phyloP scores from a whole-genome alignment of 2,888 invertebrate species.

The Cephus pulcher region DNA sequence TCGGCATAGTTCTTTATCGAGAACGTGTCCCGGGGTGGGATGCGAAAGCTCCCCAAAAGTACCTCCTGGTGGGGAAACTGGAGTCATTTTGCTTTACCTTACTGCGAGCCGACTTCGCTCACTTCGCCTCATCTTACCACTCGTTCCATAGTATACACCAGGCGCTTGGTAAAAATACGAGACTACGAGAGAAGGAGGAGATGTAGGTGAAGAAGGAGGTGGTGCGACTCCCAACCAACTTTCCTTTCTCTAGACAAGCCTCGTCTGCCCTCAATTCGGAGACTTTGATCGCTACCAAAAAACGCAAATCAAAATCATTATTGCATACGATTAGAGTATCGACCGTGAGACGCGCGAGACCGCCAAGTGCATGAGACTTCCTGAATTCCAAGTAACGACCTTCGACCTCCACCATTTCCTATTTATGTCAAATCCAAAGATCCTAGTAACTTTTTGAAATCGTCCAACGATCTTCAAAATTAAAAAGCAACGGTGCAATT shows the following conservation, averaged over 20 bases:
- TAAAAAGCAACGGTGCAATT: background rate
- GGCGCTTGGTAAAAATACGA: background rate
- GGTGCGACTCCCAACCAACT: conserved; percentile 37
- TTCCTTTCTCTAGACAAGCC: conserved; percentile 50
- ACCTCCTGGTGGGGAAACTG: conserved; percentile 17
- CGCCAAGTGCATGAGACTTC: background rate
- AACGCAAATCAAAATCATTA: conserved; percentile 5
- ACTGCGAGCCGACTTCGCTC: background rate
- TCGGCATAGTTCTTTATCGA: conserved; percentile 49
- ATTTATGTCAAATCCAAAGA: background rate
- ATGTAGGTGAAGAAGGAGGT: conserved; percentile 25
- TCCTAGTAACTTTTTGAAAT: background rate
- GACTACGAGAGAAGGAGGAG: background rate
- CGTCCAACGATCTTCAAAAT: background rate
- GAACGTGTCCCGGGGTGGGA: conserved; percentile 46
- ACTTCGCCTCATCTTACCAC: background rate
- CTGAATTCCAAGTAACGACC: background rate
- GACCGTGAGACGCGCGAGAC: background rate
- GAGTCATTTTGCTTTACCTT: background rate
- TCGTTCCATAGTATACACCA: background rate
- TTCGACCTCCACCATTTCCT: background rate
- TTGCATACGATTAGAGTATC: background rate
- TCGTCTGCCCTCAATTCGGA: conserved; percentile 45
- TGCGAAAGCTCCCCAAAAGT: conserved; percentile 52
- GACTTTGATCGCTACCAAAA: conserved; percentile 40